Conservation (phyloP, 2,113 vertebrate species). For the Rynchops niger region DNA sequence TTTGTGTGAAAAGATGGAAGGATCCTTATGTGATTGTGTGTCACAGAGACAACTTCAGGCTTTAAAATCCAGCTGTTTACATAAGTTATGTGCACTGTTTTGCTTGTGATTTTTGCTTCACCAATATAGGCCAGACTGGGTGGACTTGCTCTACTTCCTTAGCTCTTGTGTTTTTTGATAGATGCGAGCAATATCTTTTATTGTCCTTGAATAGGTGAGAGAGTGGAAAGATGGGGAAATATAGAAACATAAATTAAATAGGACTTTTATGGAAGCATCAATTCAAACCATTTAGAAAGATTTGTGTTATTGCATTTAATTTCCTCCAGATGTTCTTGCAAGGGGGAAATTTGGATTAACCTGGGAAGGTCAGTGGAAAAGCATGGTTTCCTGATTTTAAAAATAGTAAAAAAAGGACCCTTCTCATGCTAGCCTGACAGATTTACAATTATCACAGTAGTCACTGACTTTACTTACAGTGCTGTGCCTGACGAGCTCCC, state of each 20-base stretch:
- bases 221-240: not conserved
- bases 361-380: not conserved
- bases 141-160: not conserved
- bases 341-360: not conserved
- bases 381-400: not conserved
- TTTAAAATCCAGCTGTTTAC: not conserved
- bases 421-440: not conserved
- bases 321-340: conserved; percentile 39
- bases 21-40: not conserved
- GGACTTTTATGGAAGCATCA: conserved; percentile 11
- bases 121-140: not conserved
- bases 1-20: not conserved
- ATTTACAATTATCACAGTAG: not conserved
- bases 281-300: not conserved
- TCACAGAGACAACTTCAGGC: not conserved
- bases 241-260: not conserved
- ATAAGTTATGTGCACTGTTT: not conserved
- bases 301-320: conserved; percentile 33
- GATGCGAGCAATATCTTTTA: conserved; percentile 7
- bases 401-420: not conserved
- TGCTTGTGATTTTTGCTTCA: not conserved
- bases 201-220: not conserved
- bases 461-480: not conserved
- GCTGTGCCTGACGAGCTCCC: not conserved
- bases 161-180: not conserved